Evolutionary conservation across 2,888 invertebrate genomes (phyloP), one percentile per base, ranked within the genome.

Genomic region (Stramonita haemastoma): DNA sequence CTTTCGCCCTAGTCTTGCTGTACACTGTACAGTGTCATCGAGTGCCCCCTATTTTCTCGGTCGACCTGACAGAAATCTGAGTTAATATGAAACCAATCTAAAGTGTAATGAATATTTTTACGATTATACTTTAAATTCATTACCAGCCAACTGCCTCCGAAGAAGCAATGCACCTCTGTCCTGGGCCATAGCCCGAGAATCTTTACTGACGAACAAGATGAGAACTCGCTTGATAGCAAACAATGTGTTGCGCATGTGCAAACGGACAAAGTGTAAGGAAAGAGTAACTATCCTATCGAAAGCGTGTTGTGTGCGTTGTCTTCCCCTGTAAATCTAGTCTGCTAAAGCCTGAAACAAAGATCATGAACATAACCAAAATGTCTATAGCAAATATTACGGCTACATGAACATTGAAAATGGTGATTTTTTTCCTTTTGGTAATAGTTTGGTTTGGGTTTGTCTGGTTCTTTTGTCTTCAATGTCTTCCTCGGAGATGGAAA

Each of bases 131-230:
- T 87, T 32, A 70, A 87, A 77, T 34, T 66, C n/a, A 56, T 91
- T 90, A 95, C 94, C 94, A 91, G 92, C 93, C 22, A 95, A 92
- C 89, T 95, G 95, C 92, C 92, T 93, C 86, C 92, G 92, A 84
- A 95, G 93, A 89, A 95, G 92, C 79, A 95, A 93, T 81, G 94
- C 92, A 79, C 94, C 93, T 90, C 93, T 94, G 87, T 94, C 94
- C 87, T 91, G 90, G 92, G 94, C 94, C 94, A 94, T 94, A 91
- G 92, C 91, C 92, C 89, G 56, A 36, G 79, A 90, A 46, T 26
- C 29, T 60, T 81, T 87, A 32, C 26, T 19, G 17, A 60, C 36
- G 19, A 87, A 81, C 81, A 26, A 81, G 36, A 32, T 29, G 57
- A 73, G 73, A 77, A 87, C 79, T 81, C 70, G 46, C 36, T 57